Conservation (phyloP, 1,140 invertebrate species). For the Varroa destructor region DNA sequence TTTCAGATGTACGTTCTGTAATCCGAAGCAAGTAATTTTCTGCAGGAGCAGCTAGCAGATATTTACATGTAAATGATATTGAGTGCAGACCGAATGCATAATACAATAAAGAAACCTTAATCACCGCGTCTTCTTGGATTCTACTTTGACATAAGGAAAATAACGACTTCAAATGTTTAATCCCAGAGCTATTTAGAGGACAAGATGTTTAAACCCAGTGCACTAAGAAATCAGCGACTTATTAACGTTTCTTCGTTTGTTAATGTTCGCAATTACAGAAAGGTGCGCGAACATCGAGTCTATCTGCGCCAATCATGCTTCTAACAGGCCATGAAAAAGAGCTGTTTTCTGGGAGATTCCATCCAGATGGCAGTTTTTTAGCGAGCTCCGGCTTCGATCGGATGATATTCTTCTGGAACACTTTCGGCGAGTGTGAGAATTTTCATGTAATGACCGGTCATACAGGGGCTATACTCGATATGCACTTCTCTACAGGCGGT, state of each 20-base stretch:
- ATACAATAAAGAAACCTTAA: no score
- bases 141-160: no score
- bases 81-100: not conserved
- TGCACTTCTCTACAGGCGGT: conserved; percentile 89
- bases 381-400: conserved; percentile 92
- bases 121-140: no score
- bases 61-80: not conserved
- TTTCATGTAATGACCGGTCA: conserved; percentile 72
- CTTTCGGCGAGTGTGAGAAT: conserved; percentile 96
- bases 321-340: conserved; percentile 93
- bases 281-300: conserved; percentile 57
- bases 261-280: conserved; percentile 2
- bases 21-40: not conserved
- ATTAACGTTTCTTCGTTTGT: no score
- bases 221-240: no score
- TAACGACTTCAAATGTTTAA: no score
- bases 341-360: conserved; percentile 82
- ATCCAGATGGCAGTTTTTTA: conserved; percentile 83
- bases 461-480: conserved; percentile 87
- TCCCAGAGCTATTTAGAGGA: no score
- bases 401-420: conserved; percentile 91
- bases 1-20: not conserved
- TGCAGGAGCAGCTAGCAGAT: not conserved
- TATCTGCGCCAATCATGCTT: conserved; percentile 88
- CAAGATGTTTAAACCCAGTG: no score